Conservation (phyloP, 2,113 vertebrate genomes). For the Phylloscopus whistleri region DNA sequence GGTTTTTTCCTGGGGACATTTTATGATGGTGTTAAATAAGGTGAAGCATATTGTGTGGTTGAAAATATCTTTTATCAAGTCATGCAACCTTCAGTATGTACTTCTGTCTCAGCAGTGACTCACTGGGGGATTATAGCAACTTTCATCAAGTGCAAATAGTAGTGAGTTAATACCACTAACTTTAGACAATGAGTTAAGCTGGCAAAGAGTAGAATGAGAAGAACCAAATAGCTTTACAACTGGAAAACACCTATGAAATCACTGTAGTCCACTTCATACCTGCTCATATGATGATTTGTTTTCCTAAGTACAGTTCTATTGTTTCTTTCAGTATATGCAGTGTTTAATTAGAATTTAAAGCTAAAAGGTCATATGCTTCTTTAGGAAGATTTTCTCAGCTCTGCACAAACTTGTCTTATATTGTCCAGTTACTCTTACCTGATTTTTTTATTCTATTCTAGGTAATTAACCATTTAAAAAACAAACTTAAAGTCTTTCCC, state of each 20-base stretch:
- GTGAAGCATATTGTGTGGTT: not conserved
- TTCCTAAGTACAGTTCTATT: not conserved
- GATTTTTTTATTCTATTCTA: not conserved
- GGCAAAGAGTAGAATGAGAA: not conserved
- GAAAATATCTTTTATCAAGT: constrained; percentile 17
- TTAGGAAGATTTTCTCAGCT: not conserved
- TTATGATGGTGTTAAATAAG: not conserved
- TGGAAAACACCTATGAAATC: not conserved
- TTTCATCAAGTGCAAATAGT: not conserved
- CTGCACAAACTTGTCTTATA: not conserved
- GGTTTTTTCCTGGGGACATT: not conserved
- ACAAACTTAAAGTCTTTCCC: not conserved
- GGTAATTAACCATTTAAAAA: not conserved
- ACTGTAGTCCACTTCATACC: not conserved
- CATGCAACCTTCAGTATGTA: not conserved
- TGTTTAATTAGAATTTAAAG: not conserved
- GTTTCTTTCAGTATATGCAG: not conserved
- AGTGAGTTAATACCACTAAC: not conserved
- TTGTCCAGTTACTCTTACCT: not conserved
- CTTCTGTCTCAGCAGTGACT: constrained; percentile 19
- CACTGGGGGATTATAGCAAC: not conserved
- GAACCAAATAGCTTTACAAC: not conserved
- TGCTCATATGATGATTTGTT: not conserved
- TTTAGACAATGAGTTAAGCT: not conserved
- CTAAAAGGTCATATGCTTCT: not conserved